Percentiles rank a stretch among this genome's conserved stretches.
phyloP scores from a whole-genome alignment of 2,888 invertebrate species.

The Zootermopsis nevadensis region DNA sequence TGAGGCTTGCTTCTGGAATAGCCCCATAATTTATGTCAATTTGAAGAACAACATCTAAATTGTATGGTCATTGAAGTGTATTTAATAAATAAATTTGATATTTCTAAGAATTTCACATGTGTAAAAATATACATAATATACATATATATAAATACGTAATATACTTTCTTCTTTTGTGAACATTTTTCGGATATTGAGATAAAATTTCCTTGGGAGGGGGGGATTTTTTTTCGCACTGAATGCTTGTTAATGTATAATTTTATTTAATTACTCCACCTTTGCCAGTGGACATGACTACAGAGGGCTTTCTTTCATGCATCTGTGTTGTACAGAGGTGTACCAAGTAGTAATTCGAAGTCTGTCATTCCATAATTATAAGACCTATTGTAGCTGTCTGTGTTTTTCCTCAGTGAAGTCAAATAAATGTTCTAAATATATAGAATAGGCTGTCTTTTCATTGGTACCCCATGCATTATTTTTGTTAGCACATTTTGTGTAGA shows the following conservation, averaged over 20 bases:
- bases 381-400: constrained; percentile 49
- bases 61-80: constrained; percentile 40
- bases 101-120: constrained; percentile 51
- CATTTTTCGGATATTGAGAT: constrained; percentile 42
- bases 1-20: constrained; percentile 46
- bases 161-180: constrained; percentile 45
- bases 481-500: not conserved
- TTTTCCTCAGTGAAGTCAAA: constrained; percentile 47
- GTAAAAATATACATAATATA: constrained; percentile 47
- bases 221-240: constrained; percentile 39
- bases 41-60: constrained; percentile 34
- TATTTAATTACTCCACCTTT: constrained; percentile 32
- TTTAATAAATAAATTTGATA: constrained; percentile 49
- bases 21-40: constrained; percentile 34
- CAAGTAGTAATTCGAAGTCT: constrained; percentile 37
- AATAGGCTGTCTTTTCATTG: constrained; percentile 37
- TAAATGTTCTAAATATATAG: constrained; percentile 50
- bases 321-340: constrained; percentile 42
- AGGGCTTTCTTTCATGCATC: constrained; percentile 22
- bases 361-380: constrained; percentile 51
- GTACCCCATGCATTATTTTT: not conserved
- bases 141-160: constrained; percentile 49
- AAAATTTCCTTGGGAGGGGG: constrained; percentile 29
- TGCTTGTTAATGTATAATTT: constrained; percentile 48
- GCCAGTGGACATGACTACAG: constrained; percentile 31